phyloP scores from a whole-genome alignment of 2,113 vertebrate genomes.

The Pluvianellus socialis region DNA sequence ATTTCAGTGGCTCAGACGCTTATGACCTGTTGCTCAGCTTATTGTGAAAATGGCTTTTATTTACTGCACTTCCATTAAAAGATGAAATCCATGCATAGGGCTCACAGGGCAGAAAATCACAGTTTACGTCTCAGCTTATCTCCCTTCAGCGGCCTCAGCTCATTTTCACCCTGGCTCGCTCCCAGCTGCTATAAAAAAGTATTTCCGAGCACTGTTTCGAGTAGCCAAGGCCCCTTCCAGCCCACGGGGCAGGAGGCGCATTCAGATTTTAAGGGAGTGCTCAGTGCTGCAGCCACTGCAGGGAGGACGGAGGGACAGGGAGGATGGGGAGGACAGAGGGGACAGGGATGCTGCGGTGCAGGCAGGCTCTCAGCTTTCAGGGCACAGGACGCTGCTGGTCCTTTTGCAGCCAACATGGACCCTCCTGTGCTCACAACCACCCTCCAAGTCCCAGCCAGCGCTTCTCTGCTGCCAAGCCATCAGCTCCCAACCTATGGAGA shows the following conservation, averaged over 20 bases:
- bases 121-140: slow-evolving; percentile 78
- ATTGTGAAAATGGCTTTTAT: slow-evolving; percentile 82
- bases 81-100: slow-evolving; percentile 81
- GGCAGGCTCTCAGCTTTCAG: background rate
- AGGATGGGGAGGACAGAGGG: no score
- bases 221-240: background rate
- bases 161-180: slow-evolving; percentile 46
- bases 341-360: background rate
- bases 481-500: background rate
- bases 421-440: background rate
- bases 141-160: slow-evolving; percentile 60
- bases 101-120: slow-evolving; percentile 82
- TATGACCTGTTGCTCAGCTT: slow-evolving; percentile 80
- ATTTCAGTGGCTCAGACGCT: slow-evolving; percentile 74
- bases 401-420: background rate
- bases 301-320: background rate
- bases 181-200: slow-evolving; percentile 13
- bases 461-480: background rate
- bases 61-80: slow-evolving; percentile 83
- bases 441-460: background rate
- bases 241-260: background rate
- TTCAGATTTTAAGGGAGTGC: background rate
- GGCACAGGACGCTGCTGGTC: fast-evolving
- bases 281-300: background rate
- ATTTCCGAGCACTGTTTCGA: background rate